A percentile compares a stretch with the other conserved stretches of the same genome.
Conservation (phyloP, 2,888 invertebrate genomes). For the Ferrisia virgata region DNA sequence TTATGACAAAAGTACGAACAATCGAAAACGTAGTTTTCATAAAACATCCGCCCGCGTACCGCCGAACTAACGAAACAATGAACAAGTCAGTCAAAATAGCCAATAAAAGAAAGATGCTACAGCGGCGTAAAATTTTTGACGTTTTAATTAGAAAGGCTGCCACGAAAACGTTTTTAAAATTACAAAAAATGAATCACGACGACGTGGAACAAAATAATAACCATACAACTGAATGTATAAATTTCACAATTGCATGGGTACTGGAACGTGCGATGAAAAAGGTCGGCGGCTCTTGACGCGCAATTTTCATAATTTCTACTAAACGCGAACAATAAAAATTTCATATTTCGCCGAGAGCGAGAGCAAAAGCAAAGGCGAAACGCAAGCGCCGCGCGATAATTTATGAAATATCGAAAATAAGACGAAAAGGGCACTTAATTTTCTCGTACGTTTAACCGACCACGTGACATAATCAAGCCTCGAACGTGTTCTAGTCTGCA, state of each 20-base stretch:
- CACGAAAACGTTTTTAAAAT: neutral
- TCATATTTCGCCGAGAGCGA: neutral
- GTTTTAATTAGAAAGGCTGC: slow-evolving; percentile 4
- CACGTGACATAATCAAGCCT: neutral
- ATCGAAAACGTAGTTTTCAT: neutral
- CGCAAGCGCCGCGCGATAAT: neutral
- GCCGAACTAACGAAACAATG: neutral
- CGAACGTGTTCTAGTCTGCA: neutral
- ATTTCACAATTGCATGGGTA: neutral
- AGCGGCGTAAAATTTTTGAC: slow-evolving; percentile 1
- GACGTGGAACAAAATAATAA: neutral
- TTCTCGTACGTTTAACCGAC: neutral
- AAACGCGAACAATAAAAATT: neutral
- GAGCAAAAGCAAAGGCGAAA: too few relatives aligned
- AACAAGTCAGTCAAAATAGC: neutral
- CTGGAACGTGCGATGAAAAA: neutral
- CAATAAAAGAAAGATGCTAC: neutral
- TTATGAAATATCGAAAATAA: neutral
- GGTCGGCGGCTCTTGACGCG: neutral
- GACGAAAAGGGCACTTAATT: neutral
- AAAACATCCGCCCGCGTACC: neutral
- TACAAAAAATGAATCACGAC: neutral
- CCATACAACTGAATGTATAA: neutral
- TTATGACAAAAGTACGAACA: neutral
- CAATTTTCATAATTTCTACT: neutral